phyloP scores from a whole-genome alignment of 2,888 invertebrate species.

The Halictus ligatus region DNA sequence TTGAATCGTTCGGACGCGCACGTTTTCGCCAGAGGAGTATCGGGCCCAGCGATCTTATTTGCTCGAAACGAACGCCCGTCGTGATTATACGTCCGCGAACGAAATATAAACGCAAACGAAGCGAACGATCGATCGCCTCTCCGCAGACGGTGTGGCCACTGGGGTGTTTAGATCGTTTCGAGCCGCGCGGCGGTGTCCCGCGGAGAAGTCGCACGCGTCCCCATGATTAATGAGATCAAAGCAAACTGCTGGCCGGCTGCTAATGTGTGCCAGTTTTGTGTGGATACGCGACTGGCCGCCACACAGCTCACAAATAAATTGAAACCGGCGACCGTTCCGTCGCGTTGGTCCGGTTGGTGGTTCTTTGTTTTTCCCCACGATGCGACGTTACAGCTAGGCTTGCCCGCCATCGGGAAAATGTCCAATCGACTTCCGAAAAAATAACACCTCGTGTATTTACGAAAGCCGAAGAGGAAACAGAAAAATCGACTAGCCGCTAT shows the following conservation, averaged over 20 bases:
- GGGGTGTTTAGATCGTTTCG: conserved; percentile 26
- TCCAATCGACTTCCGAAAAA: conserved; percentile 15
- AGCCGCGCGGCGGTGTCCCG: neutral
- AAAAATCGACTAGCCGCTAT: neutral
- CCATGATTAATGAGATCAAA: conserved; percentile 54
- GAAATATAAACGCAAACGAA: conserved; percentile 33
- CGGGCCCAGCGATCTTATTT: neutral
- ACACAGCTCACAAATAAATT: conserved; percentile 23
- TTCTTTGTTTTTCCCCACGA: neutral
- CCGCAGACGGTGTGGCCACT: neutral
- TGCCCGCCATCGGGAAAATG: neutral
- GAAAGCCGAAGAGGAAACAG: neutral
- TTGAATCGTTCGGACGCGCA: neutral
- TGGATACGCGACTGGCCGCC: conserved; percentile 11
- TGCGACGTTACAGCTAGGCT: neutral
- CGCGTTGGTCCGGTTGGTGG: neutral
- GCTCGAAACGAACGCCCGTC: neutral
- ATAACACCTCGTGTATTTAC: neutral
- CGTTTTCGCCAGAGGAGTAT: conserved; percentile 2
- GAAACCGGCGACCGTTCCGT: neutral
- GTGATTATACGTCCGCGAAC: conserved; percentile 23
- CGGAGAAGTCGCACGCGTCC: conserved; percentile 26
- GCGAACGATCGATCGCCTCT: conserved; percentile 37
- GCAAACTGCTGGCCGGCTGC: conserved; percentile 25
- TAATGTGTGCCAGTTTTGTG: conserved; percentile 18